Evolutionary conservation across 2,113 vertebrate genomes (phyloP).

Genomic region (Oostethus manadensis): DNA sequence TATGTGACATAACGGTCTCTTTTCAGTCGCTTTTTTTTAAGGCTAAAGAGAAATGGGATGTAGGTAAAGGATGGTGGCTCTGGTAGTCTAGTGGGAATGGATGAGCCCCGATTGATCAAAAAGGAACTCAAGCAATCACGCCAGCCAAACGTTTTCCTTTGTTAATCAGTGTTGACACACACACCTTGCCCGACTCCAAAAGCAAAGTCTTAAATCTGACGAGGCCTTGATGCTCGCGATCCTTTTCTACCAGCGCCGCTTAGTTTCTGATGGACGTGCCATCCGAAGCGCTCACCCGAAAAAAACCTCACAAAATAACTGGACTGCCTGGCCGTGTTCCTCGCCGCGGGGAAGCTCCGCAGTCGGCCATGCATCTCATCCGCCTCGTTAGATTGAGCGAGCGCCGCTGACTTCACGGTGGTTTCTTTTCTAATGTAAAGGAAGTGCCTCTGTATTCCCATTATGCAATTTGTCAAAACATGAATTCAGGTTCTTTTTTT

Average conservation of each 20-base stretch:
- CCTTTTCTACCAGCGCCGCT: slow-evolving; percentile 17
- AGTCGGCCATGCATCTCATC: slow-evolving; percentile 62
- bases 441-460: slow-evolving; percentile 82
- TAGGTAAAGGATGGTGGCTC: slow-evolving; percentile 24
- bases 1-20: slow-evolving; percentile 69
- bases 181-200: slow-evolving; percentile 40
- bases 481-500: slow-evolving; percentile 79
- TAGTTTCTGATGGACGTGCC: slow-evolving; percentile 5
- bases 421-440: slow-evolving; percentile 76
- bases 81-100: slow-evolving; percentile 32
- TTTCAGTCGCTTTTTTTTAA: slow-evolving; percentile 12
- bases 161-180: slow-evolving; percentile 20
- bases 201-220: slow-evolving; percentile 71
- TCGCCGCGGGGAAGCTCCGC: slow-evolving; percentile 70
- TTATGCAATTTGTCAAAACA: slow-evolving; percentile 82
- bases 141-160: slow-evolving; percentile 47
- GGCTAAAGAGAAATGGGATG: slow-evolving; percentile 9
- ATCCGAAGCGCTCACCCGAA: slow-evolving; percentile 37
- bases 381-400: slow-evolving; percentile 58
- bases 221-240: slow-evolving; percentile 62
- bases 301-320: slow-evolving; percentile 78
- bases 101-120: slow-evolving; percentile 59
- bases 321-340: slow-evolving; percentile 75
- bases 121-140: slow-evolving; percentile 65
- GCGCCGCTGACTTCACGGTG: slow-evolving; percentile 54